A percentile compares a stretch with the other conserved stretches of the same genome.
Conservation (phyloP, 2,113 vertebrate genomes). For the Poeciliopsis occidentalis region DNA sequence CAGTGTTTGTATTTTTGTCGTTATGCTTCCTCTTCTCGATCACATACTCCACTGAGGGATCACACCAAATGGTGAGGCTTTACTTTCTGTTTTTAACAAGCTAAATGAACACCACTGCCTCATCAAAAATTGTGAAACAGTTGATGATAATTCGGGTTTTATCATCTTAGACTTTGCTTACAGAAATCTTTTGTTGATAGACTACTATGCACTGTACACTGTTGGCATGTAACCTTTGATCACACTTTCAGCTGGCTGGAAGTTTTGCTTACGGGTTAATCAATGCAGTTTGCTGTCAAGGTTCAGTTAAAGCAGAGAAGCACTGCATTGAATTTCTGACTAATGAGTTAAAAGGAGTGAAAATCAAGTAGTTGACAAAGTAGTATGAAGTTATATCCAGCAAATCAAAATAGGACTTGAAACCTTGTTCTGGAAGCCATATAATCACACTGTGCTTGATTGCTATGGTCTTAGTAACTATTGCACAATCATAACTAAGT, state of each 20-base stretch:
- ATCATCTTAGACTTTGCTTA: not conserved
- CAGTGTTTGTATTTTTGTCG: constrained; percentile 83
- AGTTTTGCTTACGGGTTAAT: constrained; percentile 18
- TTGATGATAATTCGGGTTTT: constrained; percentile 57
- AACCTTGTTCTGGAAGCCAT: not conserved
- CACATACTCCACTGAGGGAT: constrained; percentile 90
- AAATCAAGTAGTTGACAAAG: not conserved
- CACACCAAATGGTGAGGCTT: constrained; percentile 90
- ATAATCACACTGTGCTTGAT: not conserved
- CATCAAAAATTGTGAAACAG: constrained; percentile 53
- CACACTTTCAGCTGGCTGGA: constrained; percentile 11
- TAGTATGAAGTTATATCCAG: not conserved
- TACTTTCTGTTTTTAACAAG: constrained; percentile 10
- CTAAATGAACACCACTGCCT: constrained; percentile 39
- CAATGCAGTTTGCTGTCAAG: not conserved
- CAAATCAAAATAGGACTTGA: not conserved
- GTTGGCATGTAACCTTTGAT: constrained; percentile 58
- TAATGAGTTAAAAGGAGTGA: not conserved
- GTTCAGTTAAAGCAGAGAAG: constrained; percentile 8
- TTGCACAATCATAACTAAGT: not conserved
- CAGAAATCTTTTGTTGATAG: constrained; percentile 11
- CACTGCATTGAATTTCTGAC: not conserved
- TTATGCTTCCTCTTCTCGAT: constrained; percentile 84
- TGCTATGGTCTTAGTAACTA: not conserved
- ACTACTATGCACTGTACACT: constrained; percentile 16